Evolutionary conservation across 2,113 vertebrate genomes (phyloP).

Genomic region (Scytalopus superciliaris): DNA sequence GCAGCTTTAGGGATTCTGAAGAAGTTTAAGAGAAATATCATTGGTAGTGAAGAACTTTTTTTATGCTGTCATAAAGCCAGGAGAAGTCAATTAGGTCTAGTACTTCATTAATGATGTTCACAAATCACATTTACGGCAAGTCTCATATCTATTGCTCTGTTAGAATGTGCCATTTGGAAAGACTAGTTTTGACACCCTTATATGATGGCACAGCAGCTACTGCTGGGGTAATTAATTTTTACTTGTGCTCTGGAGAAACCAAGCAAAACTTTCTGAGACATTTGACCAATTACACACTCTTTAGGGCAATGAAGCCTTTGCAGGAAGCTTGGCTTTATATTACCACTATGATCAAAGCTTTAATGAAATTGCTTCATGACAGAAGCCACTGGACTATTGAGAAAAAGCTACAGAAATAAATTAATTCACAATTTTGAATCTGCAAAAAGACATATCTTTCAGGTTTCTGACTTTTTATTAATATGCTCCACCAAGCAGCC

Average conservation of each 20-base stretch:
- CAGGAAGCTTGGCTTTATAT: slow-evolving; percentile 66
- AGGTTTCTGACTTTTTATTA: slow-evolving; percentile 73
- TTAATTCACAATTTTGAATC: slow-evolving; percentile 59
- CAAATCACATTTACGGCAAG: slow-evolving; percentile 80
- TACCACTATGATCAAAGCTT: slow-evolving; percentile 57
- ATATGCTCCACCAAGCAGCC: slow-evolving; percentile 61
- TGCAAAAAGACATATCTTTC: slow-evolving; percentile 59
- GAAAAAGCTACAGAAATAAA: slow-evolving; percentile 73
- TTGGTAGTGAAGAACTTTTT: slow-evolving; percentile 66
- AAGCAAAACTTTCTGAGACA: slow-evolving; percentile 73
- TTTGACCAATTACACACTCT: slow-evolving; percentile 74
- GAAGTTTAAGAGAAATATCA: slow-evolving; percentile 67
- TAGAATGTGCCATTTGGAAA: slow-evolving; percentile 69
- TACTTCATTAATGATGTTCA: slow-evolving; percentile 76
- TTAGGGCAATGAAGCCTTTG: slow-evolving; percentile 69
- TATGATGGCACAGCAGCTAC: slow-evolving; percentile 60
- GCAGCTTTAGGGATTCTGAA: slow-evolving; percentile 8
- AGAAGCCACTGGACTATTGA: slow-evolving; percentile 69
- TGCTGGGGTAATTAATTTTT: slow-evolving; percentile 79
- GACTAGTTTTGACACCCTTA: slow-evolving; percentile 70
- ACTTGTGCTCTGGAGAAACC: slow-evolving; percentile 72
- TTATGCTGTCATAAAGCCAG: slow-evolving; percentile 75
- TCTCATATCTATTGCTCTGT: slow-evolving; percentile 54
- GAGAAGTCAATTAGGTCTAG: slow-evolving; percentile 79
- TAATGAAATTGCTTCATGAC: slow-evolving; percentile 71